These are phyloP conservation scores for Scaptodrosophila latifasciaeformis DNA, from an alignment of 2,888 invertebrate species.

Conservation along the genomic window DNA sequence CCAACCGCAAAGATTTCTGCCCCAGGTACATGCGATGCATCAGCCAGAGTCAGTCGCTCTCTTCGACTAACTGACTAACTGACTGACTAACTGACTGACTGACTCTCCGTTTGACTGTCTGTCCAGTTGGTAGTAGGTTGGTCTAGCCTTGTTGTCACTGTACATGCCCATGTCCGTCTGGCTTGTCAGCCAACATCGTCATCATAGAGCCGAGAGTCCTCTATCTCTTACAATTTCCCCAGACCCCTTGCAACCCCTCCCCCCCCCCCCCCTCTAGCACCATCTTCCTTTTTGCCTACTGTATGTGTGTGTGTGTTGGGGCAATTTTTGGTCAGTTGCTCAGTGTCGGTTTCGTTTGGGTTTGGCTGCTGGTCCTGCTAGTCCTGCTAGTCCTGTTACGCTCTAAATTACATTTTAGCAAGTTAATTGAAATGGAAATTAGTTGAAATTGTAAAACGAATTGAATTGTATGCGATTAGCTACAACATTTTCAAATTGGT, in stretches of 20 bases:
- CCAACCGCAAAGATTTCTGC: slow-evolving; percentile 62
- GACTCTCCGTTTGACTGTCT: slow-evolving; percentile 4
- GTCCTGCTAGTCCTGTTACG: slow-evolving; percentile 31
- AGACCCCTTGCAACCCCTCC: not conserved
- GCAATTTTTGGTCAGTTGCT: slow-evolving; percentile 33
- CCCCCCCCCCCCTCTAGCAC: not conserved
- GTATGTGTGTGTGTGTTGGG: slow-evolving; percentile 15
- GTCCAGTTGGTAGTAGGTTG: slow-evolving; percentile 10
- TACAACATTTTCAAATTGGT: slow-evolving; percentile 67
- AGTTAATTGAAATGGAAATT: slow-evolving; percentile 75
- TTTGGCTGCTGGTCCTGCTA: slow-evolving; percentile 16
- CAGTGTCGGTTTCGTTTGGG: no score
- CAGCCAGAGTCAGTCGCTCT: slow-evolving; percentile 27
- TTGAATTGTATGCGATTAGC: slow-evolving; percentile 74
- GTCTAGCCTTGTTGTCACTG: not conserved
- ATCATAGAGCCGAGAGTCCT: no score
- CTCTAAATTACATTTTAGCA: slow-evolving; percentile 73
- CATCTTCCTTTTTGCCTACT: not conserved
- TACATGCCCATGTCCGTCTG: no score
- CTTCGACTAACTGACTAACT: not conserved
- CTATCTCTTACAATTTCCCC: no score
- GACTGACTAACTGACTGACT: no score
- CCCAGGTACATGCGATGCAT: slow-evolving; percentile 16
- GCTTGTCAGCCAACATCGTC: slow-evolving; percentile 34
- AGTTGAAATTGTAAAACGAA: slow-evolving; percentile 74